Evolutionary conservation across 2,797 vertebrate genomes (phyloP), one percentile per base, ranked within the genome.

Genomic region (Gastrophryne carolinensis): DNA sequence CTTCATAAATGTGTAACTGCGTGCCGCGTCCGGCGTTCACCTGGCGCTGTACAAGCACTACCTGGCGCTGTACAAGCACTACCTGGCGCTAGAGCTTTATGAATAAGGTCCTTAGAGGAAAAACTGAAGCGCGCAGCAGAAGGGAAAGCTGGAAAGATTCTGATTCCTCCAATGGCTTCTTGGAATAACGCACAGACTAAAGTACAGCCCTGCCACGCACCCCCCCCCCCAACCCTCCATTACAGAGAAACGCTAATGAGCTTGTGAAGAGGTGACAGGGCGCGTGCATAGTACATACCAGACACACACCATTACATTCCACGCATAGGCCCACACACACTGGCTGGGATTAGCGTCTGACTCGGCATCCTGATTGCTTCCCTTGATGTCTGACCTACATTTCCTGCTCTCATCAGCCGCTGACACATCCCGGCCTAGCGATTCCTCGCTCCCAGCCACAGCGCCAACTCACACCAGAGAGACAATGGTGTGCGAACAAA

Each of bases 331-430:
- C 67, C 41, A 19, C 21, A 58, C 29, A 63, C 65, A 76, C 73
- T 65, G 50, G 1, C 52, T 37, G 52, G 75, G 75, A 72, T 78
- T 21, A 78, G 9, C 44, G 66, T 52, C 27, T 0, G 5, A 3
- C 34, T 54, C 2, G 2, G 2, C 2, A 50, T 39, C 74, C 54
- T 17, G 73, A 78, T 27, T 73, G 49, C 64, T 63, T 61, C 65
- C 57, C 64, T 61, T 78, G 65, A 64, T 73, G 74, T 73, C 68
- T 68, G 68, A 63, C 26, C 69, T 71, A 80, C 56, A 68, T 77
- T 77, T 47, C 13, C 67, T 23, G 41, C 39, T 21, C 26, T 49
- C 67, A 41, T 57, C 50, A 70, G 66, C 50, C 66, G 53, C 41
- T 41, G 57, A 67, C 24, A 63, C n/a, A 47, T 3, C 17, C 8